Base-by-base conservation (phyloP, 2,113 vertebrate species). In the Mastomys natalensis region DNA sequence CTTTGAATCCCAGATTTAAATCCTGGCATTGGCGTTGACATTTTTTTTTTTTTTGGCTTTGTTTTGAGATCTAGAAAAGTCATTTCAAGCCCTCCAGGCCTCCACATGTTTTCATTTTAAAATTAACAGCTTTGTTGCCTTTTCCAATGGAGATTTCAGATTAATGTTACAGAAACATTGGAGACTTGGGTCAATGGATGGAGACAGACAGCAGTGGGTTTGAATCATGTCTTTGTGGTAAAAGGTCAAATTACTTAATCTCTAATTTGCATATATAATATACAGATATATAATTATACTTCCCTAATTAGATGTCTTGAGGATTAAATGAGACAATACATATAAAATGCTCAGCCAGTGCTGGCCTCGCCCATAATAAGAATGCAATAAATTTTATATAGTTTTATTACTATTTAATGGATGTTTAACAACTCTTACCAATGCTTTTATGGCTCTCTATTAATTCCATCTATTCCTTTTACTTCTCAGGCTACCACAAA, bases 311-410 rank as follows among this genome's bases (percentile, higher is more conserved):
- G 93, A 87, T 70, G 51, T 85, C 60, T 93, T 92, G 89, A 74
- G 76, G 86, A 96, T 92, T 96, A 93, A 94, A 94, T 90, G 87
- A 95, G 29, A 95, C 87, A 96, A 90, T 96, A 58, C 68, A n/a
- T 92, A 92, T 95, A 96, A 97, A 97, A 94, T 94, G 37, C 81
- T 48, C 34, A 82, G 60, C 84, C 84, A 87, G 5, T 78, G 51
- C 22, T 34, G 68, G 53, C 78, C 31, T 91, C 64, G 73, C 86
- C 96, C 34, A 88, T 94, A 91, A 93, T 87, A 96, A 91, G 84
- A 95, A 95, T 82, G 95, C 90, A 97, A 95, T 97, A 96, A 51
- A 97, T 95, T 91, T 87, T 93, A 80, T 91, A 86, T 90, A 70
- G 22, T 93, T 94, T 91, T 95, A 90, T 95, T 89, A 53, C 53